Percentiles rank a stretch among this genome's conserved stretches.
Conservation (phyloP, 2,888 invertebrate genomes). For the Neocrepidodera transversa region DNA sequence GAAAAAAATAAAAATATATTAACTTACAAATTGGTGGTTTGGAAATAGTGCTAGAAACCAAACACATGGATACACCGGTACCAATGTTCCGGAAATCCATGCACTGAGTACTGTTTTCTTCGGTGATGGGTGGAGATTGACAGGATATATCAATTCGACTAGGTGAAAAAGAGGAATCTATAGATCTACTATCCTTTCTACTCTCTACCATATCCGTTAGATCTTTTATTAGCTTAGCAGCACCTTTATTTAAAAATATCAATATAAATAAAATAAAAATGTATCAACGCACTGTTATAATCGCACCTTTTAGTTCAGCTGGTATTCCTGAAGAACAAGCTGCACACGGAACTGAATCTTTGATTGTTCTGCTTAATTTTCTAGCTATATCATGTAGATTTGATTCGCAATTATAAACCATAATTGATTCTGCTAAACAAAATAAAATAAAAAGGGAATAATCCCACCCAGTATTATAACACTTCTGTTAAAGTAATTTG, state of each 20-base stretch:
- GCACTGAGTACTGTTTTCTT: conserved; percentile 31
- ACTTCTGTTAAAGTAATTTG: no score
- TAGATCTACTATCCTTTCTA: conserved; percentile 32
- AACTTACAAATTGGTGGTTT: conserved; percentile 5
- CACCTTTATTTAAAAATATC: conserved; percentile 35
- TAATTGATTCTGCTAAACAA: not conserved
- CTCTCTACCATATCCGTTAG: conserved; percentile 52
- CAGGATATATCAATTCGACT: conserved; percentile 32
- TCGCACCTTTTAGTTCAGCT: conserved; percentile 45
- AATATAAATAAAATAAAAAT: no score
- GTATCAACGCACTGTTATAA: no score
- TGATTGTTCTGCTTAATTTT: conserved; percentile 51
- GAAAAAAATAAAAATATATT: no score
- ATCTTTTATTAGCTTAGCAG: conserved; percentile 52
- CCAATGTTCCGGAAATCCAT: conserved; percentile 25
- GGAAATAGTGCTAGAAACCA: not conserved
- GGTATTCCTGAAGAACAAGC: conserved; percentile 47
- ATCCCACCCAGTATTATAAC: no score
- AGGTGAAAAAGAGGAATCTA: not conserved
- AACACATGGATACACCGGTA: conserved; percentile 14
- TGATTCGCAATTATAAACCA: conserved; percentile 37
- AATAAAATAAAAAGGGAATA: not conserved
- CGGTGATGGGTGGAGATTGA: conserved; percentile 32
- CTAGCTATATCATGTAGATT: conserved; percentile 51
- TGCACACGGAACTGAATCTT: conserved; percentile 48